Evolutionary conservation across 2,888 invertebrate genomes (phyloP), one percentile per base, ranked within the genome.

Genomic region (Leucania comma): DNA sequence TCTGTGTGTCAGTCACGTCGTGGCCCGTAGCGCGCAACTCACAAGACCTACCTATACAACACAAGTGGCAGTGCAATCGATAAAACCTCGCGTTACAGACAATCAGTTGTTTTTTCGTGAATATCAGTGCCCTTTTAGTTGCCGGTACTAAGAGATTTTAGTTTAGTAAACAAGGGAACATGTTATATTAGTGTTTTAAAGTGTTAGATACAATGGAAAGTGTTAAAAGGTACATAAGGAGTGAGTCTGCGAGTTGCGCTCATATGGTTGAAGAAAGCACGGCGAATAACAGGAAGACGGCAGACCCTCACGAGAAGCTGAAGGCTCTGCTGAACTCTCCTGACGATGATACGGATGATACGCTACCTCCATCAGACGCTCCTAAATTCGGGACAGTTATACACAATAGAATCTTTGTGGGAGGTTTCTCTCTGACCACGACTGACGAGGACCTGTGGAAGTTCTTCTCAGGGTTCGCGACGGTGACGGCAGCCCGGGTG

Each of bases 371-470:
- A 0, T 92, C 94, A 2, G 95, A 94, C 89, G 97, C 93, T 81
- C 97, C 94, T 1, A 97, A 97, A 89, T 97, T 97, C 84, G 99
- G 97, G 81, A 99, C 99, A 46, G 96, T 99, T 76, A 98, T 99
- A 87, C 99, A 99, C 74, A 99, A 99, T 93, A 96, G 99, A 87
- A 98, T 99, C 89, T 99, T 99, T 94, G 99, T 99, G 64, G 99
- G 99, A 71, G 99, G 99, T 32, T 99, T 99, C 89, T 98, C 99
- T 69, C 97, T 98, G 87, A 98, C 98, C 89, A 99, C 99, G 58
- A 98, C 99, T 61, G 99, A 99, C 94, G 97, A 98, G 67, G 99
- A 99, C 90, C 95, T 99, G 81, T 98, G 98, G 94, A 98, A 98
- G 91, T 97, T 99, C 81, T 99, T 99, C 93, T 98, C 98, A 77